Conservation (phyloP, 2,113 vertebrate genomes). For the Salvelinus sp. region DNA sequence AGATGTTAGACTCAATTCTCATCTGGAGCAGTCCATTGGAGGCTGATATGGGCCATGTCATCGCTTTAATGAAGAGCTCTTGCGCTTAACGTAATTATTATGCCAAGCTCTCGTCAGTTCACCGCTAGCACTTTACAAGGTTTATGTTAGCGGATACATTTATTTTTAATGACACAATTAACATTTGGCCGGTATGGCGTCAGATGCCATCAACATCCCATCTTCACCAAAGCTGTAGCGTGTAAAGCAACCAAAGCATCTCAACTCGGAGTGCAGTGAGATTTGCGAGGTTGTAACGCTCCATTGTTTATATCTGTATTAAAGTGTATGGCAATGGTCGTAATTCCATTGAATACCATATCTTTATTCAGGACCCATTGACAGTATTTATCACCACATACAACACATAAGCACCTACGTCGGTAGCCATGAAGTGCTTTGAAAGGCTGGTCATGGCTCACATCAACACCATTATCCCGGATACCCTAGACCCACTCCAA, state of each 20-base stretch:
- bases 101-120: not conserved
- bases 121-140: conserved; percentile 5
- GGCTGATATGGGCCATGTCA: not conserved
- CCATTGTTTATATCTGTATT: not conserved
- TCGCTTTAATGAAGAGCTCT: conserved; percentile 17
- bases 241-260: not conserved
- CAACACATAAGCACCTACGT: too few species aligned
- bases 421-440: too few species aligned
- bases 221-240: not conserved
- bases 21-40: conserved; percentile 8
- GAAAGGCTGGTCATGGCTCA: too few species aligned
- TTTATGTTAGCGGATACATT: conserved; percentile 22
- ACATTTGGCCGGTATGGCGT: not conserved
- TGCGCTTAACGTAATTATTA: conserved; percentile 7
- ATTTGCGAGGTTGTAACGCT: not conserved
- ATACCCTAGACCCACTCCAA: too few species aligned
- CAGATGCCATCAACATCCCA: not conserved
- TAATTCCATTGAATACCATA: not conserved
- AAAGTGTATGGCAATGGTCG: not conserved
- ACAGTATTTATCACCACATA: conserved; percentile 20
- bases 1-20: conserved; percentile 12
- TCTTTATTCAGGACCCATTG: conserved; percentile 7
- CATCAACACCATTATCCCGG: too few species aligned
- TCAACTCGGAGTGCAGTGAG: not conserved
- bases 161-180: conserved; percentile 14